Evolutionary conservation across 2,113 vertebrate species (phyloP).

Genomic region (Lycaon pictus): DNA sequence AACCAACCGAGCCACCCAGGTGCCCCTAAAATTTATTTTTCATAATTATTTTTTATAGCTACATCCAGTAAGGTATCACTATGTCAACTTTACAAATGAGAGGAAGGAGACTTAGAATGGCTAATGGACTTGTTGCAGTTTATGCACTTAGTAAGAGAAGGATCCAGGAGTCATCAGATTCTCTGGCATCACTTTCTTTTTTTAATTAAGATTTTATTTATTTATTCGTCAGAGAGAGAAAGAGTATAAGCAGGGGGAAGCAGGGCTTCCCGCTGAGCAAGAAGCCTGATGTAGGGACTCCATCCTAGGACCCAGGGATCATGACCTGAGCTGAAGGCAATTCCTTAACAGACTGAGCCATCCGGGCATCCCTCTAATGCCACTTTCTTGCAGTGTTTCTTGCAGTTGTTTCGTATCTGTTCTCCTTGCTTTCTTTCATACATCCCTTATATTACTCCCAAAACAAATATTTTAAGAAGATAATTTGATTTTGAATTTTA

Average conservation of each 20-base stretch:
- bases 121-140: background rate
- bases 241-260: too few species aligned
- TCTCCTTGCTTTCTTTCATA: background rate
- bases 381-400: background rate
- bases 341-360: too few species aligned
- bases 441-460: background rate
- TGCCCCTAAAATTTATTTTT: background rate
- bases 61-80: background rate
- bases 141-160: background rate
- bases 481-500: constrained; percentile 4
- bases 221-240: too few species aligned
- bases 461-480: background rate
- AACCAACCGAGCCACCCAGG: too few species aligned
- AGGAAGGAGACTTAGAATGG: background rate
- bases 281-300: too few species aligned
- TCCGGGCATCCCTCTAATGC: too few species aligned
- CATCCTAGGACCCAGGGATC: too few species aligned
- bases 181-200: too few species aligned
- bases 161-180: background rate
- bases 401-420: background rate
- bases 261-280: too few species aligned
- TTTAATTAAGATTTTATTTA: too few species aligned
- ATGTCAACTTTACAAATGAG: constrained; percentile 8
- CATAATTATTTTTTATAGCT: background rate
- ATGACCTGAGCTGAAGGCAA: too few species aligned